phyloP scores from a whole-genome alignment of 2,888 invertebrate genomes.

The Gerris lacustris region DNA sequence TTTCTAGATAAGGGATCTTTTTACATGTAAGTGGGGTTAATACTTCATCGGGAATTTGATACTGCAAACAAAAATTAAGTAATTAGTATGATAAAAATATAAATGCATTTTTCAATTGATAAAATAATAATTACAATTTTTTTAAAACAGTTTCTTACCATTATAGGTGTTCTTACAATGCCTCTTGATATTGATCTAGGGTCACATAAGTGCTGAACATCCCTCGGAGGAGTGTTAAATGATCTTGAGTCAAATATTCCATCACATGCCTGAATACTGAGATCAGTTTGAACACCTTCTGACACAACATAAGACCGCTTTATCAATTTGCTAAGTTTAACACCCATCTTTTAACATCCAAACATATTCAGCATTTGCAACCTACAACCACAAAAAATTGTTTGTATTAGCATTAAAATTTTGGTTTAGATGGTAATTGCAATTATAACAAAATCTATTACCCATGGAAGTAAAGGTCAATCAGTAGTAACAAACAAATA shows the following conservation, averaged over 20 bases:
- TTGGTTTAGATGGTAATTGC: no score
- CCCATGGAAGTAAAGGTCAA: no score
- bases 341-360: not conserved
- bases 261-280: not conserved
- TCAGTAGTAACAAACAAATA: no score
- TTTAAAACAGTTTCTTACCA: not conserved
- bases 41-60: not conserved
- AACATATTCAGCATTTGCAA: no score
- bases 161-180: not conserved
- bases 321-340: not conserved
- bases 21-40: not conserved
- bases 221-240: not conserved
- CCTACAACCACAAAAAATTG: no score
- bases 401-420: no score
- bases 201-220: not conserved
- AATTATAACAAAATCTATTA: no score
- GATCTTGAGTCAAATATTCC: not conserved
- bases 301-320: not conserved
- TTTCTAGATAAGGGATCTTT: not conserved
- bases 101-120: not conserved
- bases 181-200: not conserved
- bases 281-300: not conserved
- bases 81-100: not conserved
- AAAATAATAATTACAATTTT: not conserved
- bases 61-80: not conserved